Conservation (phyloP, 2,113 vertebrate species). For the Malurus melanocephalus region DNA sequence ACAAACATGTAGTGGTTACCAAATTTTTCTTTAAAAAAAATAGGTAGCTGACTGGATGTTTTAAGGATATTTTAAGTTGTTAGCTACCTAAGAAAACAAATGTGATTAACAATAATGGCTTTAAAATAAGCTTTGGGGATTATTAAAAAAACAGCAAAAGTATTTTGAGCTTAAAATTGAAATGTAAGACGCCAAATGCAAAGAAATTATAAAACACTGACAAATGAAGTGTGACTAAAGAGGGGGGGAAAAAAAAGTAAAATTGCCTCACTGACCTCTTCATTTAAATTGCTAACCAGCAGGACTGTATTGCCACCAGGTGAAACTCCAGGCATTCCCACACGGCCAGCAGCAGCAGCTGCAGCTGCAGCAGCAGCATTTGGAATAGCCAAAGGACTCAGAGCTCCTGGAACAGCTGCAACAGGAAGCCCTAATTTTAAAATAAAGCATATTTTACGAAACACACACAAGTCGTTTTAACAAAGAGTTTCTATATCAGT, state of each 20-base stretch:
- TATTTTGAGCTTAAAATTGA: conserved; percentile 58
- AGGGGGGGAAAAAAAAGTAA: neutral
- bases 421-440: conserved; percentile 84
- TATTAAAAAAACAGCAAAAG: conserved; percentile 58
- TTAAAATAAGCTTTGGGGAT: conserved; percentile 53
- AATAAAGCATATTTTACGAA: conserved; percentile 85
- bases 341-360: conserved; percentile 91
- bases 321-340: conserved; percentile 89
- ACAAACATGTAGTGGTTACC: conserved; percentile 64
- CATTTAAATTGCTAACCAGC: conserved; percentile 96
- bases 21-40: conserved; percentile 72
- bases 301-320: conserved; percentile 88
- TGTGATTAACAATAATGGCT: conserved; percentile 36
- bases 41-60: conserved; percentile 52
- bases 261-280: conserved; percentile 89
- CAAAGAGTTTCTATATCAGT: conserved; percentile 38
- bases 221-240: conserved; percentile 60
- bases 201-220: conserved; percentile 68
- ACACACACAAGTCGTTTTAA: conserved; percentile 74
- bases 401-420: conserved; percentile 88
- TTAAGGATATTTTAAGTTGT: conserved; percentile 40
- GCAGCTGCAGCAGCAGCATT: conserved; percentile 88
- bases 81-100: conserved; percentile 63
- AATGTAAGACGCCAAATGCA: conserved; percentile 60
- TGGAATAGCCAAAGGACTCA: conserved; percentile 90